A percentile compares a stretch with the other conserved stretches of the same genome.
phyloP scores from a whole-genome alignment of 2,888 invertebrate genomes.

The Syritta pipiens region DNA sequence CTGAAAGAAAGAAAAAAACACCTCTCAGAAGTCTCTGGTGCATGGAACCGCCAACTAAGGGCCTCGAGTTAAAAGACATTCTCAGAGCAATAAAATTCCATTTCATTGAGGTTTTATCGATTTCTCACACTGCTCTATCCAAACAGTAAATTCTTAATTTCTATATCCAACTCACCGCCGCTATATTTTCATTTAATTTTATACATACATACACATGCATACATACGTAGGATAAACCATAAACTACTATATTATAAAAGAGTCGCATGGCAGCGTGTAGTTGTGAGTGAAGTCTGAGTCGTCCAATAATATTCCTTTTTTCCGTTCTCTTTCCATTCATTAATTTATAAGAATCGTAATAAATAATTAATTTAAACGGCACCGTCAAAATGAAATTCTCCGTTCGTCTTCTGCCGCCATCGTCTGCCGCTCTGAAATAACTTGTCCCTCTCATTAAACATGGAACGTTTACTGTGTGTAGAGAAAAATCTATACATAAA shows the following conservation, averaged over 20 bases:
- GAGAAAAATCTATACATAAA: slow-evolving; percentile 44
- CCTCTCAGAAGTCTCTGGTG: slow-evolving; percentile 33
- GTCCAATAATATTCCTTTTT: slow-evolving; percentile 69
- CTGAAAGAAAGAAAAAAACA: too few relatives aligned
- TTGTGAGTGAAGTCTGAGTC: slow-evolving; percentile 41
- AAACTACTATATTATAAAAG: slow-evolving; percentile 66
- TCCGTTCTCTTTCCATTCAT: slow-evolving; percentile 76
- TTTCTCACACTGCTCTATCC: slow-evolving; percentile 58
- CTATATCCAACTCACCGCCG: slow-evolving; percentile 29
- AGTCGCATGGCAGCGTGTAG: slow-evolving; percentile 29
- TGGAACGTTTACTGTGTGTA: slow-evolving; percentile 64
- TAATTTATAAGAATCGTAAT: slow-evolving; percentile 77
- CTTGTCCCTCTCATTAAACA: slow-evolving; percentile 69
- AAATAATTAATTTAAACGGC: slow-evolving; percentile 77
- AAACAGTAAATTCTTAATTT: slow-evolving; percentile 68
- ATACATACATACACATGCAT: slow-evolving; percentile 62
- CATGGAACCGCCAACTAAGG: slow-evolving; percentile 5
- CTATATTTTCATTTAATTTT: too few relatives aligned
- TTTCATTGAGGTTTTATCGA: slow-evolving; percentile 68
- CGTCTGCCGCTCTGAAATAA: slow-evolving; percentile 48
- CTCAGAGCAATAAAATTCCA: slow-evolving; percentile 60
- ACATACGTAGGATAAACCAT: slow-evolving; percentile 59
- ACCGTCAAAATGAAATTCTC: slow-evolving; percentile 70
- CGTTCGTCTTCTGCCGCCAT: slow-evolving; percentile 42
- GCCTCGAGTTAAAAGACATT: slow-evolving; percentile 48